Evolutionary conservation across 2,888 invertebrate species (phyloP), one percentile per base, ranked within the genome.

Genomic region (Noctua comes): DNA sequence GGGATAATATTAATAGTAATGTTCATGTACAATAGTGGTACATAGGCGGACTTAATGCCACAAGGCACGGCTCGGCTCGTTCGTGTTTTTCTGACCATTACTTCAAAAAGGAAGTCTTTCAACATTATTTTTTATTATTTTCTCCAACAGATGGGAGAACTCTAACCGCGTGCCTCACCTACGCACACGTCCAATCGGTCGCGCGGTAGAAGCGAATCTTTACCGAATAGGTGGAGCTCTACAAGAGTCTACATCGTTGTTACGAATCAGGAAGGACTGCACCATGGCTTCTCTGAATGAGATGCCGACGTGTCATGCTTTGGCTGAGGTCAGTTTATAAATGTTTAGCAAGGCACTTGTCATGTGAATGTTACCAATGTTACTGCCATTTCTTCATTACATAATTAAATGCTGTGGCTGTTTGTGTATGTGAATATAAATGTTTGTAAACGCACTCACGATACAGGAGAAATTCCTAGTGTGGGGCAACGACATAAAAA

Each of bases 131-230:
- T 59, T 59, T 27, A 57, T 16, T 3, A 31, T 31, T 62, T 8
- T 18, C 7, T 31, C 62, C 3, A 65, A 57, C n/a, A 98, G 98
- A 86, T 98, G 98, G 98, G 98, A 98, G 92, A 97, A 97, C 84
- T 97, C 97, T 0, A 92, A 90, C 18, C 95, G 94, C 64, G 95
- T 95, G 16, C 57, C 91, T 0, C 94, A 94, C 59, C 86, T 97
- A 11, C 95, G 95, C 16, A 90, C 93, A 7, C 94, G 95, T 0
- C 93, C 94, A 0, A 90, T 96, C 21, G 92, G 92, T 0, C 95
- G 94, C 83, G 96, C 96, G 24, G 94, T 95, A n/a, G 95, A 95
- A 62, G 92, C 93, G 4, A 93, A 90, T 71, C 79, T 95, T 81
- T 91, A 91, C 80, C 87, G 91, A 0, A 27, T 95, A 27, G 95